phyloP scores from a whole-genome alignment of 2,797 vertebrate species.

The Siniperca obscura region DNA sequence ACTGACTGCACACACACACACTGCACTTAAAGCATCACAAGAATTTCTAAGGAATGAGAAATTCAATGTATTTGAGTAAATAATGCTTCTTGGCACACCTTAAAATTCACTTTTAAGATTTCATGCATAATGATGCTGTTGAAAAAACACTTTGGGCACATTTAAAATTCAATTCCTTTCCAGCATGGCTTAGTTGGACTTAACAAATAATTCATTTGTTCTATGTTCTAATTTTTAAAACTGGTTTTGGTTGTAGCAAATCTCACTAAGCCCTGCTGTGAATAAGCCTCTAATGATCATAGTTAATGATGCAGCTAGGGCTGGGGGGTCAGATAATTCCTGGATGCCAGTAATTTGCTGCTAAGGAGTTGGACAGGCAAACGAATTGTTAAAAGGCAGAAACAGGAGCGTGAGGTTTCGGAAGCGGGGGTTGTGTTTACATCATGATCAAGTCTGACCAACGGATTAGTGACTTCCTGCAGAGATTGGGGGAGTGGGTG shows the following conservation, averaged over 20 bases:
- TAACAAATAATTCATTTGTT: slow-evolving; percentile 12
- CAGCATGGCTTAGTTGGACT: slow-evolving; percentile 10
- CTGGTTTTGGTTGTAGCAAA: slow-evolving; percentile 15
- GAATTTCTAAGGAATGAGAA: not conserved
- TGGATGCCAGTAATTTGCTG: slow-evolving; percentile 25
- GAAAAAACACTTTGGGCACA: slow-evolving; percentile 16
- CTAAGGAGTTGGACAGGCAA: slow-evolving; percentile 49
- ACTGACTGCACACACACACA: slow-evolving; percentile 8
- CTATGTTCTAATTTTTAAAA: not conserved
- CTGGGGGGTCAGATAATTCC: slow-evolving; percentile 45
- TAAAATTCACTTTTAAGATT: slow-evolving; percentile 13
- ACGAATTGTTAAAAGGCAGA: slow-evolving; percentile 45
- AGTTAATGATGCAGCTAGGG: slow-evolving; percentile 49
- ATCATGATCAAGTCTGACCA: slow-evolving; percentile 60
- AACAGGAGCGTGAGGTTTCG: slow-evolving; percentile 44
- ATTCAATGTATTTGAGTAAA: not conserved
- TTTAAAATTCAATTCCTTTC: slow-evolving; percentile 12
- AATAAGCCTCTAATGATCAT: slow-evolving; percentile 43
- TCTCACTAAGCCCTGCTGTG: slow-evolving; percentile 21
- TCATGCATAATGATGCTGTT: not conserved
- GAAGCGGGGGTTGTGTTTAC: slow-evolving; percentile 58
- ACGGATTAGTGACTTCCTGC: slow-evolving; percentile 69
- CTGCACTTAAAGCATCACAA: not conserved
- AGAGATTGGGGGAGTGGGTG: slow-evolving; percentile 41
- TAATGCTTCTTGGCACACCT: not conserved